Conservation (phyloP, 1,140 invertebrate species). For the Hylyphantes graminicola region DNA sequence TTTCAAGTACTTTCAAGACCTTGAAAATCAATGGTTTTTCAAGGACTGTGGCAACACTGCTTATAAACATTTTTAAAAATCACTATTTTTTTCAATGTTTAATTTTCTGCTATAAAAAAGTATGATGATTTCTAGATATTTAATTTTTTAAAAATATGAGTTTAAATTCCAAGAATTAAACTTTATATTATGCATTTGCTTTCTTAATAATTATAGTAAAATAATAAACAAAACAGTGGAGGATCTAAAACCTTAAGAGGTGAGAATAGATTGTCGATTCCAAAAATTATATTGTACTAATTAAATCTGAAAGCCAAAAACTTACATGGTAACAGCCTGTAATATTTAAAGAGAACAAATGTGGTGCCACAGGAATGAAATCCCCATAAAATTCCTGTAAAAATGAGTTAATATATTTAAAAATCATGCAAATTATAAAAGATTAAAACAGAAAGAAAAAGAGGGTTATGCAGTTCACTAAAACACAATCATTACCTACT, state of each 20-base stretch:
- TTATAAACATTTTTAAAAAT: too few species aligned
- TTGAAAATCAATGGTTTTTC: too few species aligned
- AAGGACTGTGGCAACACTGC: too few species aligned
- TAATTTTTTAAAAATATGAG: too few species aligned
- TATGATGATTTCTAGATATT: too few species aligned
- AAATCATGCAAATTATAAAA: background rate
- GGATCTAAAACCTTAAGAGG: background rate
- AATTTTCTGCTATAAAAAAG: too few species aligned
- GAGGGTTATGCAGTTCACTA: too few species aligned
- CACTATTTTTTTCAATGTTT: too few species aligned
- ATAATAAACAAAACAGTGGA: background rate
- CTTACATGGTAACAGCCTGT: conserved; percentile 68
- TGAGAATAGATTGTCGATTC: background rate
- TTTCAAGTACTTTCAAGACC: too few species aligned
- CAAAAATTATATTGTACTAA: too few species aligned
- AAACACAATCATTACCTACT: too few species aligned
- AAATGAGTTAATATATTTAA: conserved; percentile 9
- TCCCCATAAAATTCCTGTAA: conserved; percentile 93
- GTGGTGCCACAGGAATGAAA: conserved; percentile 89
- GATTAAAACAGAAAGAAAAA: background rate
- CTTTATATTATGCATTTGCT: background rate
- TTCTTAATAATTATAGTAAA: background rate
- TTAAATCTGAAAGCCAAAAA: background rate
- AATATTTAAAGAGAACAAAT: conserved; percentile 81
- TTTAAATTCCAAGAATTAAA: too few species aligned